Conservation (phyloP, 2,888 invertebrate genomes). For the Laothoe populi region DNA sequence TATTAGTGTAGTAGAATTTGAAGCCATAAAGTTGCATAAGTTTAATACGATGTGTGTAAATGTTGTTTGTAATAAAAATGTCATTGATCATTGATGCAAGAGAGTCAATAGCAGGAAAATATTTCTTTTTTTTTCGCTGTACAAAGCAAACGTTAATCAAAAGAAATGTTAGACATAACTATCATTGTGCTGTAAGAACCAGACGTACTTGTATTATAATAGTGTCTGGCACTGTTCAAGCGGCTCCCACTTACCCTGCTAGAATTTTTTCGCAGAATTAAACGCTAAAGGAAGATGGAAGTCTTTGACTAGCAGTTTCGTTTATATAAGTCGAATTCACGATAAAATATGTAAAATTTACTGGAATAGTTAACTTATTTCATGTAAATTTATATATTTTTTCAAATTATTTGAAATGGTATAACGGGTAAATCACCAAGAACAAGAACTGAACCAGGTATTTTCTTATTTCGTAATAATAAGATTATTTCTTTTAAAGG, state of each 20-base stretch:
- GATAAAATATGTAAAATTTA: not conserved
- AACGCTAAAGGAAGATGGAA: not conserved
- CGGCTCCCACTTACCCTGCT: not conserved
- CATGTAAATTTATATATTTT: not conserved
- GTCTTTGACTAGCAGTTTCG: not conserved
- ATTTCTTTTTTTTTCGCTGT: not conserved
- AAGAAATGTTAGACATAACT: constrained; percentile 6
- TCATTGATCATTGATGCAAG: not conserved
- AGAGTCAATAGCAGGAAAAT: not conserved
- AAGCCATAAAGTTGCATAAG: too few relatives aligned
- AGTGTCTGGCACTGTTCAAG: constrained; percentile 3
- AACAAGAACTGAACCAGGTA: too few relatives aligned
- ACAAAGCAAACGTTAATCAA: not conserved
- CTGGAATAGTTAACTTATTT: too few relatives aligned
- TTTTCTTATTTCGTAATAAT: too few relatives aligned
- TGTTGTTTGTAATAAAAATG: not conserved
- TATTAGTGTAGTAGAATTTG: too few relatives aligned
- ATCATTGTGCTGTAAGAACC: constrained; percentile 7
- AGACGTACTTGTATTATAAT: constrained; percentile 9
- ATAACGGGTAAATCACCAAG: too few relatives aligned
- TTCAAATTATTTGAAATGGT: too few relatives aligned
- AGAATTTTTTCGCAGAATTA: not conserved
- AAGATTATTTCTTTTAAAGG: too few relatives aligned
- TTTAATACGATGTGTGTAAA: too few relatives aligned
- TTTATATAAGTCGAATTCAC: not conserved